Evolutionary conservation across 2,797 vertebrate genomes (phyloP).

Genomic region (Threskiornis aethiopicus): DNA sequence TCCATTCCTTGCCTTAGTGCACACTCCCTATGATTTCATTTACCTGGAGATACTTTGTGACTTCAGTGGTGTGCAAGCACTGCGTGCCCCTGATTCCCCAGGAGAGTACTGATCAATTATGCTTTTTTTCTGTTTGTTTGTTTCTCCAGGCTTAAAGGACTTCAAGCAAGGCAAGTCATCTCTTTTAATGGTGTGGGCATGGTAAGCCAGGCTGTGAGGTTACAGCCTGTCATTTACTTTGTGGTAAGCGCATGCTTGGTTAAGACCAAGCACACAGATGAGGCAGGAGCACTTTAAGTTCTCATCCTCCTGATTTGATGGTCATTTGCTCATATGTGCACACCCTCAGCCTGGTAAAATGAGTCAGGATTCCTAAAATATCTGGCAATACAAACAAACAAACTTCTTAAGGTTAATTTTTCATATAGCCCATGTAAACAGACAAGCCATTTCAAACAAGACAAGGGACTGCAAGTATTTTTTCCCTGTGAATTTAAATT

Average conservation of each 20-base stretch:
- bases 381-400: constrained; percentile 11
- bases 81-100: fast-evolving
- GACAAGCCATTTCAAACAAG: neutral
- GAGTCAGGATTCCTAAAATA: constrained; percentile 52
- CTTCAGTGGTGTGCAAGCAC: neutral
- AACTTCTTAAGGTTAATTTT: constrained; percentile 18
- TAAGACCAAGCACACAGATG: neutral
- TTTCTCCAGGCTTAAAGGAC: neutral
- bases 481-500: neutral
- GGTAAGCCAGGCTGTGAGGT: neutral
- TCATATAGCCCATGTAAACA: neutral
- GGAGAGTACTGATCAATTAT: neutral
- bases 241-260: neutral
- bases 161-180: neutral
- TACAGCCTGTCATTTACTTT: neutral
- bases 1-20: neutral
- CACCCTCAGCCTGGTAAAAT: neutral
- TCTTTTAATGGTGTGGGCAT: fast-evolving
- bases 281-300: neutral
- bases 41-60: neutral
- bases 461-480: neutral
- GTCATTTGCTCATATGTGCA: neutral
- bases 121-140: neutral
- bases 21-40: neutral
- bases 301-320: neutral